phyloP scores from a whole-genome alignment of 1,140 invertebrate genomes.

The Pomacea maculata region DNA sequence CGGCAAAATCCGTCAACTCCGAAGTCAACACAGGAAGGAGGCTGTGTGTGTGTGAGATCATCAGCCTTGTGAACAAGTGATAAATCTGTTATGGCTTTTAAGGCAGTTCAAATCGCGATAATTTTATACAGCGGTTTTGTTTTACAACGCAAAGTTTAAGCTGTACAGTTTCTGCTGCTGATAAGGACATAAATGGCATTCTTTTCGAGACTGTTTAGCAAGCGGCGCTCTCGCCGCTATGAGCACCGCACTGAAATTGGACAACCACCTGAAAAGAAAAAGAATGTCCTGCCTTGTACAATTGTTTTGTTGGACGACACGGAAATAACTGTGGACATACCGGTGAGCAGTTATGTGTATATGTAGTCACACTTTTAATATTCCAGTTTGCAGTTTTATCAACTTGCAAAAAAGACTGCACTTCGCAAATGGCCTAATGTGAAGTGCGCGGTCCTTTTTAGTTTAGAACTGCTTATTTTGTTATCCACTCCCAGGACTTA shows the following conservation, averaged over 20 bases:
- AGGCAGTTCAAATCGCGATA: not conserved
- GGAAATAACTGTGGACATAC: slow-evolving; percentile 56
- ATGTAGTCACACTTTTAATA: too few species aligned
- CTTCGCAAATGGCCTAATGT: too few species aligned
- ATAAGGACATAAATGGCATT: slow-evolving; percentile 44
- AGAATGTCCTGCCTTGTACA: slow-evolving; percentile 58
- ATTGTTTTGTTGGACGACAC: slow-evolving; percentile 61
- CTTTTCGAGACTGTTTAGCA: slow-evolving; percentile 61
- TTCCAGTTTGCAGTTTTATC: too few species aligned
- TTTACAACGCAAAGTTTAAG: not conserved
- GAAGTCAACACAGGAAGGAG: slow-evolving; percentile 22
- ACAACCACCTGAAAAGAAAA: slow-evolving; percentile 47
- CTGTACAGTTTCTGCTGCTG: too few species aligned
- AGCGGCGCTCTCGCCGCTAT: slow-evolving; percentile 52
- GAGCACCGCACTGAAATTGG: slow-evolving; percentile 32
- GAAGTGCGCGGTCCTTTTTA: too few species aligned
- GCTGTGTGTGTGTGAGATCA: slow-evolving; percentile 17
- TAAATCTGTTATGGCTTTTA: slow-evolving; percentile 15
- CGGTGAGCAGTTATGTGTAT: slow-evolving; percentile 47
- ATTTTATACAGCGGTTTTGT: not conserved
- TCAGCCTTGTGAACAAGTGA: not conserved
- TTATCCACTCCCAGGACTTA: too few species aligned
- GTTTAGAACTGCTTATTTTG: too few species aligned
- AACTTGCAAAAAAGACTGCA: too few species aligned
- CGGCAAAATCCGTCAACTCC: slow-evolving; percentile 6